Base-by-base conservation (phyloP, 2,797 vertebrate genomes). In the Ceyx erithaca region DNA sequence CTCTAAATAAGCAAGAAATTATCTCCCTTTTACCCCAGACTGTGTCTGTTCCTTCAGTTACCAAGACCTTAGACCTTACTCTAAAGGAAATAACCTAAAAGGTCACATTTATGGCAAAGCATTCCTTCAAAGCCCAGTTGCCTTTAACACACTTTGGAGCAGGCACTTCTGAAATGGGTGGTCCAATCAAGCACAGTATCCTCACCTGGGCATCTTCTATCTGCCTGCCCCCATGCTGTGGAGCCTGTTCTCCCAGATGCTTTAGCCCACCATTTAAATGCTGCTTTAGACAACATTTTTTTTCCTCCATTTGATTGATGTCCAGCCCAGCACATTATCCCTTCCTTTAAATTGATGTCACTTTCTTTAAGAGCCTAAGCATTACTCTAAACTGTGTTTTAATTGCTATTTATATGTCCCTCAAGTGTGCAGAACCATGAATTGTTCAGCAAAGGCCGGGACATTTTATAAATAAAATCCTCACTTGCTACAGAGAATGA, bases 381-480 rank as follows among this genome's bases (percentile, higher is more conserved):
- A 82, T 75, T 85, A 86, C 55, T 71, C 92, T 76, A 88, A 92
- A 95, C 63, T 75, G 62, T 86, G 89, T 86, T 95, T 96, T 97
- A 94, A 96, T 95, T 94, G 90, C 83, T 95, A 92, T 94, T 96
- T 95, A 82, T 90, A 82, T 55, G 91, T 94, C 87, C 70, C 70
- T 81, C 80, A 91, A 95, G 85, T 61, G 68, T 80, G 77, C 54
- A 88, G 87, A 93, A 89, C 72, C 87, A 84, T 63, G 52, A 95
- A 92, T 87, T 92, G 92, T 89, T 95, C 76, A 68, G 55, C 70
- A 84, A 80, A 92, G 89, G 81, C 75, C 87, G 86, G 64, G 71
- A 82, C 90, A 69, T 84, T 82, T 73, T 91, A 95, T 94, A 95
- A 95, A 96, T 86, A 93, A 93, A 91, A 95, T 76, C 84, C 87